Evolutionary conservation across 2,797 vertebrate genomes (phyloP).

Genomic region (Manis javanica): DNA sequence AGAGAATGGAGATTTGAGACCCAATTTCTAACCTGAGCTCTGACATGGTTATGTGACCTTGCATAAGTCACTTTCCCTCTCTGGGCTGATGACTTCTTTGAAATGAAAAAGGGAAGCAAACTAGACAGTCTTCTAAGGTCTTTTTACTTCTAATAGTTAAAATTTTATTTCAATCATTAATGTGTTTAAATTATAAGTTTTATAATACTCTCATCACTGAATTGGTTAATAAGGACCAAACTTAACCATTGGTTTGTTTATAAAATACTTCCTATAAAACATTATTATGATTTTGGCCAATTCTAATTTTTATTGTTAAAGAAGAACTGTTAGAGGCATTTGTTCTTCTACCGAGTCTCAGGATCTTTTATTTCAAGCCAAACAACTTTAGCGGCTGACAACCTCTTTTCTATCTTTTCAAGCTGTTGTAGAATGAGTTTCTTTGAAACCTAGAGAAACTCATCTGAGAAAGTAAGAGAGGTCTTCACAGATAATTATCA

Average conservation of each 20-base stretch:
- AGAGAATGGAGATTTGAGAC: background rate
- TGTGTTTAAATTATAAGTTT: background rate
- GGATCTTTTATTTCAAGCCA: conserved; percentile 61
- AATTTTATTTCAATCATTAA: background rate
- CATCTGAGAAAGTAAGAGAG: conserved; percentile 48
- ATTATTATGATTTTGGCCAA: background rate
- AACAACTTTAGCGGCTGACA: conserved; percentile 1
- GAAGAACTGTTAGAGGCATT: background rate
- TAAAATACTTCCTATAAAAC: background rate
- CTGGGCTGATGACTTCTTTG: background rate
- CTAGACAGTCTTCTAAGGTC: background rate
- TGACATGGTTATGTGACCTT: background rate
- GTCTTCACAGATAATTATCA: conserved; percentile 74
- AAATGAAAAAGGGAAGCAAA: background rate
- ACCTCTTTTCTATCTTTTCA: conserved; percentile 38
- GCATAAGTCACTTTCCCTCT: background rate
- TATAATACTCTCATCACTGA: background rate
- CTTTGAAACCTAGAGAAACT: conserved; percentile 69
- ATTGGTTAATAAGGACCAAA: conserved; percentile 2
- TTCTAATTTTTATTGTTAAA: background rate
- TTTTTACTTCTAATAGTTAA: background rate
- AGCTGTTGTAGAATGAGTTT: conserved; percentile 28
- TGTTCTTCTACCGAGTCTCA: background rate
- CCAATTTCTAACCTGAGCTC: background rate
- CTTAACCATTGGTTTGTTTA: background rate